Evolutionary conservation across 1,140 invertebrate species (phyloP), one percentile per base, ranked within the genome.

Genomic region (Arion vulgaris): DNA sequence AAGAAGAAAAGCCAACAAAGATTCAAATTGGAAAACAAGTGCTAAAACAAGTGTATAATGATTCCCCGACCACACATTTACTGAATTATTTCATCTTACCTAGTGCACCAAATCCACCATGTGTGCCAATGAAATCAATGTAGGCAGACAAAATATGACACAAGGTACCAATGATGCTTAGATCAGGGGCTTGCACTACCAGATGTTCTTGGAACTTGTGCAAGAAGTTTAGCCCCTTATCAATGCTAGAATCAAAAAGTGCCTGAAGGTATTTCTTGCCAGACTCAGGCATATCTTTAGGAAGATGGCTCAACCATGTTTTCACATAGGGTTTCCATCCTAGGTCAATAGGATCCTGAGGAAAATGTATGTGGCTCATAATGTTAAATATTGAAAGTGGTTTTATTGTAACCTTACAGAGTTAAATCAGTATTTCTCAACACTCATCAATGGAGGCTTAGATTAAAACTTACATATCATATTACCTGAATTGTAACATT

Each of bases 201-300:
- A 89, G 90, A 72, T 87, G 87, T 74, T 88, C 85, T 5, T 82
- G 69, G 74, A 89, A 80, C 62, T 88, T 87, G 15, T 83, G 78
- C 36, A 90, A 80, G 85, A 92, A 95, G 94, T 38, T 90, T 83
- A 71, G 95, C 90, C 62, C 94, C 94, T 85, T 93, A 87, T 95
- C 94, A 0, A 96, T 93, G 76, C 94, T 94, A 62, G 89, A 92
- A 0, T 94, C 90, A 87, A 96, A 96, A 7, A 96, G 87, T 0
- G 92, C 88, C 34, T 94, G 88, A 0, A 96, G 88, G 53, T 94
- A 93, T 4, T 93, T 89, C 66, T 87, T 87, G 38, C 88, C 92
- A 84, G 87, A 88, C 26, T 92, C 89, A 13, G 92, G 91, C 78
- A 92, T 83, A 13, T 89, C 88, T 82, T 86, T 84, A 0, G 91